A percentile compares a stretch with the other conserved stretches of the same genome.
Conservation (phyloP, 2,888 invertebrate genomes). For the Noctua janthina region DNA sequence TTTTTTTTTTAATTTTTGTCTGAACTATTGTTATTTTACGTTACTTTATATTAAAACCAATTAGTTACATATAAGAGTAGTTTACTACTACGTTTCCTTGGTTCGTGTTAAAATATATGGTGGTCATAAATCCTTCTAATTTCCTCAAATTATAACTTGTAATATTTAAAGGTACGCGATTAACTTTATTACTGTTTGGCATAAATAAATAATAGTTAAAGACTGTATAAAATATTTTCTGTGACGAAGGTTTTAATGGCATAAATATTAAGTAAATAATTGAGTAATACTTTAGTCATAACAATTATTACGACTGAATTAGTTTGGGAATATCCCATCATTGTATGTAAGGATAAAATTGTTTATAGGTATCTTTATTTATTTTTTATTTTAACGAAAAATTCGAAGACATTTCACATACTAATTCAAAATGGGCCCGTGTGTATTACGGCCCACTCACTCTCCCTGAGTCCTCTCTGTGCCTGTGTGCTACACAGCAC, state of each 20-base stretch:
- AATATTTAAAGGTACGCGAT: conserved; percentile 31
- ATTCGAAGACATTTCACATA: neutral
- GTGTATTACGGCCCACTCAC: neutral
- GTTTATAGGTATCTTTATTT: neutral
- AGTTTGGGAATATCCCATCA: neutral
- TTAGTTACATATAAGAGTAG: conserved; percentile 4
- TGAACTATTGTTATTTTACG: neutral
- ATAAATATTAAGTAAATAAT: conserved; percentile 10
- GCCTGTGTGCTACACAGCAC: neutral
- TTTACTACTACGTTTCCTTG: conserved; percentile 21
- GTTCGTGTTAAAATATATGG: conserved; percentile 38
- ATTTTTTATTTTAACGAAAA: neutral
- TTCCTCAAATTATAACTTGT: conserved; percentile 52
- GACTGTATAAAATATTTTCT: conserved; percentile 31
- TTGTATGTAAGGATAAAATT: neutral
- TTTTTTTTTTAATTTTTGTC: neutral
- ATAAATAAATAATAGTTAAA: conserved; percentile 40
- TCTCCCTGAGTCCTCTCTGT: neutral
- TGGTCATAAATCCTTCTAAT: conserved; percentile 51
- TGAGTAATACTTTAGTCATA: conserved; percentile 2
- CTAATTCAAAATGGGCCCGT: neutral
- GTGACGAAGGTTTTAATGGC: conserved; percentile 1
- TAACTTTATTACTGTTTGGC: conserved; percentile 36
- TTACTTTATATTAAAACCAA: conserved; percentile 12
- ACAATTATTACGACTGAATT: neutral